A percentile compares a stretch with the other conserved stretches of the same genome.
These are phyloP conservation scores for Macaria notata DNA, from an alignment of 2,888 invertebrate genomes.

Conservation along the genomic window DNA sequence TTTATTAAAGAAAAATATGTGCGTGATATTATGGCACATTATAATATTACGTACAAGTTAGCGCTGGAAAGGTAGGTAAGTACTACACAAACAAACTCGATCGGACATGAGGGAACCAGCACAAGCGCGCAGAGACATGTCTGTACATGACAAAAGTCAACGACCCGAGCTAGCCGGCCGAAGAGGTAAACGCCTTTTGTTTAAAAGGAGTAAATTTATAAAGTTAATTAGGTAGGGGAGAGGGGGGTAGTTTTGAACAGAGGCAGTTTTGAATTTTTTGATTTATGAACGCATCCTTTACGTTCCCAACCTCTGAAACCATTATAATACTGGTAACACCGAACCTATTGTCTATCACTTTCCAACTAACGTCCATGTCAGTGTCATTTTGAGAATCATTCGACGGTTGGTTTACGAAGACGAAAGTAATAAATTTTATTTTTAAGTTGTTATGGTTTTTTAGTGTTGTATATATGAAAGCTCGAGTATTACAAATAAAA, in stretches of 20 bases:
- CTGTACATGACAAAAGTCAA: no score
- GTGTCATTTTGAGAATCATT: slow-evolving; percentile 4
- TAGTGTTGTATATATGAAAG: slow-evolving; percentile 10
- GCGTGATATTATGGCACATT: no score
- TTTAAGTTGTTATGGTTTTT: slow-evolving; percentile 7
- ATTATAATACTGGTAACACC: slow-evolving; percentile 12
- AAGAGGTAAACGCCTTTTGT: no score
- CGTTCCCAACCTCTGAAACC: slow-evolving; percentile 12
- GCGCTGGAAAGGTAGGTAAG: no score
- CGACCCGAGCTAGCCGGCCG: no score
- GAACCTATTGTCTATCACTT: slow-evolving; percentile 6
- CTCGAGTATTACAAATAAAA: slow-evolving; percentile 10
- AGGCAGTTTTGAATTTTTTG: slow-evolving; percentile 21
- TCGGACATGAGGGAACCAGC: no score
- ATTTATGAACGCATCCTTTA: slow-evolving; percentile 13
- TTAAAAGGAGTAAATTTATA: no score
- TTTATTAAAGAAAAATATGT: no score
- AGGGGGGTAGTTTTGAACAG: slow-evolving; percentile 19
- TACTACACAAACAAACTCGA: no score
- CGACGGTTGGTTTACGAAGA: slow-evolving; percentile 9
- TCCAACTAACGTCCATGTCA: background rate
- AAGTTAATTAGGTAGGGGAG: slow-evolving; percentile 17
- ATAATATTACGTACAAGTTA: no score
- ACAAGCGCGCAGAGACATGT: no score
- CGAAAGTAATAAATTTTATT: slow-evolving; percentile 8